Conservation (phyloP, 1,140 invertebrate genomes). For the Pectinophora gossypiella region DNA sequence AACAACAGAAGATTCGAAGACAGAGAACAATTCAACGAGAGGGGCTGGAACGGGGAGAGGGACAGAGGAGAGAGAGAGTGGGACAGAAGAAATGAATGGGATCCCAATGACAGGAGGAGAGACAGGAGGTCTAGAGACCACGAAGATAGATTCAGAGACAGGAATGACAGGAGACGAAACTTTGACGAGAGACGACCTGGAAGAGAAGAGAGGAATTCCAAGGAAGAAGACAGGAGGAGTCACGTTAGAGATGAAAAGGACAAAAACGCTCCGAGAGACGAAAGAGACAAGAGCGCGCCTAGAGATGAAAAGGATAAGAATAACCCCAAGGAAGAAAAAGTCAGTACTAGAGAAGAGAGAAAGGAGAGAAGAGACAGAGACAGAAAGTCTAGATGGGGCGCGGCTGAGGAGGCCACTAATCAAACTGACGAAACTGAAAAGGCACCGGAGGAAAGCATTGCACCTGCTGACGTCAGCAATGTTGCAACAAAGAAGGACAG, state of each 20-base stretch:
- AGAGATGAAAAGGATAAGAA: not conserved
- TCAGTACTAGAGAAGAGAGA: slow-evolving; percentile 25
- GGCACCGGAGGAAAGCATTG: slow-evolving; percentile 2
- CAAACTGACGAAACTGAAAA: not conserved
- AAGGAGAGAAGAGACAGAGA: slow-evolving; percentile 50
- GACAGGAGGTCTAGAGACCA: slow-evolving; percentile 36
- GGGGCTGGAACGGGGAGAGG: slow-evolving; percentile 53
- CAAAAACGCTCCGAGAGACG: not conserved
- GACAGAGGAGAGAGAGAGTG: slow-evolving; percentile 44
- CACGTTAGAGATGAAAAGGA: not conserved
- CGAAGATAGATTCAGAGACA: slow-evolving; percentile 38
- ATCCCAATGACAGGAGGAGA: slow-evolving; percentile 42
- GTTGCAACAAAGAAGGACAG: slow-evolving; percentile 3
- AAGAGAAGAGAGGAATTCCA: slow-evolving; percentile 5
- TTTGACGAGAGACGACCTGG: slow-evolving; percentile 19
- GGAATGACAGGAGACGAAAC: slow-evolving; percentile 24
- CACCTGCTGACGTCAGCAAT: not conserved
- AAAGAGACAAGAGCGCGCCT: not conserved
- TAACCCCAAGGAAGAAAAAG: not conserved
- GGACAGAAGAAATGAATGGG: slow-evolving; percentile 53
- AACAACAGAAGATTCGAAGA: slow-evolving; percentile 53
- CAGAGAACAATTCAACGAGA: slow-evolving; percentile 49
- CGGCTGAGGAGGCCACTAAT: slow-evolving; percentile 41
- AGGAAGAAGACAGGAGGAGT: slow-evolving; percentile 1
- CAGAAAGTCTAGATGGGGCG: slow-evolving; percentile 64